Conservation (phyloP, 2,113 vertebrate species). For the Numenius arquata region DNA sequence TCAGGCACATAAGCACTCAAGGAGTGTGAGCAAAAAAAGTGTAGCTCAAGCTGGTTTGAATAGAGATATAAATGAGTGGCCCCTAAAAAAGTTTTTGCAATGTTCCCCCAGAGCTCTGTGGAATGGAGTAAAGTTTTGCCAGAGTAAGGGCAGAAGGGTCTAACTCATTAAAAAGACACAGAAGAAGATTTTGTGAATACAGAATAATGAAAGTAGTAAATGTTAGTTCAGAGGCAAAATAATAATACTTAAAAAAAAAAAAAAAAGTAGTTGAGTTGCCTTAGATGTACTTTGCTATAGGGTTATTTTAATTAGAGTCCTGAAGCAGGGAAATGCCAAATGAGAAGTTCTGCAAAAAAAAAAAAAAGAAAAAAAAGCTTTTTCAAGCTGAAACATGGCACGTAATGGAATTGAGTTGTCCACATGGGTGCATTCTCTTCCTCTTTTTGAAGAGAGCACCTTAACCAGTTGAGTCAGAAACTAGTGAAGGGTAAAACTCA, state of each 20-base stretch:
- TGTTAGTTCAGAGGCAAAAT: background rate
- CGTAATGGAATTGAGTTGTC: background rate
- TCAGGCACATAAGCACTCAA: background rate
- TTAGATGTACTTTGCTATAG: constrained; percentile 6
- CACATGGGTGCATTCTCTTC: constrained; percentile 39
- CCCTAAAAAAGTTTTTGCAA: background rate
- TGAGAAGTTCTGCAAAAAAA: background rate
- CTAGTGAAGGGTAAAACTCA: constrained; percentile 22
- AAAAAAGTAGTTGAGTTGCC: background rate
- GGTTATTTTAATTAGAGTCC: constrained; percentile 16
- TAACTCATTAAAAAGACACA: background rate
- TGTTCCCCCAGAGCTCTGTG: background rate
- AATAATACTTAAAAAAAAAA: background rate
- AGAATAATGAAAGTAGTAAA: background rate
- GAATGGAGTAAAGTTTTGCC: background rate
- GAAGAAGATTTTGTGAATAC: background rate
- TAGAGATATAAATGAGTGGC: background rate
- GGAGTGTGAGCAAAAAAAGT: background rate
- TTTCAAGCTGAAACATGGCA: constrained; percentile 45
- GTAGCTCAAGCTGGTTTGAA: background rate
- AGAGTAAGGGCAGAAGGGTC: background rate
- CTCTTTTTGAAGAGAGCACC: background rate
- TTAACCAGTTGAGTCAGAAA: constrained; percentile 26
- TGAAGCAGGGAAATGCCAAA: background rate
- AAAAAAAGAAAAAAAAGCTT: background rate